These are phyloP conservation scores for Baronia brevicornis DNA, from an alignment of 2,888 invertebrate species.

Conservation along the genomic window DNA sequence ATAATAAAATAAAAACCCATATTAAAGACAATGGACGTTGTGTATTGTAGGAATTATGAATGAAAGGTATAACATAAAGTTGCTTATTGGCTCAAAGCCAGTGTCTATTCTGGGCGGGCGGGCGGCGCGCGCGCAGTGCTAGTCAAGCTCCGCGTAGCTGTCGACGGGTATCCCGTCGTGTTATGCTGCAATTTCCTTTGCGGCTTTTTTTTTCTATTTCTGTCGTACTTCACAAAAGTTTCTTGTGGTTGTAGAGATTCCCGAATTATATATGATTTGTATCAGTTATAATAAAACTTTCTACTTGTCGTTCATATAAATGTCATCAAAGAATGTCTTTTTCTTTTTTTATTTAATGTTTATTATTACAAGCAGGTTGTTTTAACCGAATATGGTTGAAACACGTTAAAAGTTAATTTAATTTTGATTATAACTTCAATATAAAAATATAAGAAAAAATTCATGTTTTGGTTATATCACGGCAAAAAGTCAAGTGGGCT, in stretches of 20 bases:
- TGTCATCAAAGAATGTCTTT: too few relatives aligned
- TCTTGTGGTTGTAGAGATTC: too few relatives aligned
- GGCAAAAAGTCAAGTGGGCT: slow-evolving; percentile 3
- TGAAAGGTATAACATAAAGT: slow-evolving; percentile 45
- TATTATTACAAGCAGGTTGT: too few relatives aligned
- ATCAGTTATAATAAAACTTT: too few relatives aligned
- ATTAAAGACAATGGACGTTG: slow-evolving; percentile 18
- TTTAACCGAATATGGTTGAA: too few relatives aligned
- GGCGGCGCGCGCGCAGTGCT: slow-evolving; percentile 54
- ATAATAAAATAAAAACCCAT: slow-evolving; percentile 9
- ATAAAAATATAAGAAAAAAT: too few relatives aligned
- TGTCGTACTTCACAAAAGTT: slow-evolving; percentile 5
- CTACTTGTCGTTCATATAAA: too few relatives aligned
- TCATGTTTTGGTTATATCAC: too few relatives aligned
- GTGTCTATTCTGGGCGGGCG: slow-evolving; percentile 61
- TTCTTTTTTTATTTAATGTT: too few relatives aligned
- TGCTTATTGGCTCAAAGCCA: slow-evolving; percentile 57
- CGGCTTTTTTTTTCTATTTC: slow-evolving; percentile 14
- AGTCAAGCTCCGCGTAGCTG: slow-evolving; percentile 53
- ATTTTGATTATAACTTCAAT: too few relatives aligned
- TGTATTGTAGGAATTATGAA: slow-evolving; percentile 44
- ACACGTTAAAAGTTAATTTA: background rate
- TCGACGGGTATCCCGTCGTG: slow-evolving; percentile 26
- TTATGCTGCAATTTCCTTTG: slow-evolving; percentile 16
- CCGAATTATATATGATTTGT: too few relatives aligned